Conservation (phyloP, 1,140 invertebrate species). For the Notospermus geniculatus region DNA sequence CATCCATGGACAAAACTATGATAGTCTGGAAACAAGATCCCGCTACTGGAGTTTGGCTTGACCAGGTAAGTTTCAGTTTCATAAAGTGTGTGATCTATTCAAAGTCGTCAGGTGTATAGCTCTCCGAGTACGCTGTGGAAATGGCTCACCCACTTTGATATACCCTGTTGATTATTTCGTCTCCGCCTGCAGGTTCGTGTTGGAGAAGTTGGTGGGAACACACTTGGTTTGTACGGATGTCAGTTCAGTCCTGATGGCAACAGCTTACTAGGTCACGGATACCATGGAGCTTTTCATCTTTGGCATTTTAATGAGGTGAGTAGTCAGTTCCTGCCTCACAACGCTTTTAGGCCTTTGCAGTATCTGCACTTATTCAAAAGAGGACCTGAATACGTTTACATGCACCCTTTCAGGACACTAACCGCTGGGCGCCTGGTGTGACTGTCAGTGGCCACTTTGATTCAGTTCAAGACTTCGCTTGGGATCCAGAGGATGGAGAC, state of each 20-base stretch:
- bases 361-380: no score
- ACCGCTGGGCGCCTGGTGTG: constrained; percentile 70
- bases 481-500: constrained; percentile 73
- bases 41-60: constrained; percentile 73
- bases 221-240: constrained; percentile 86
- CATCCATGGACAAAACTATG: constrained; percentile 91
- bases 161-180: neutral
- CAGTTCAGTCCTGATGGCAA: constrained; percentile 71
- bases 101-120: no score
- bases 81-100: no score
- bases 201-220: constrained; percentile 85
- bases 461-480: constrained; percentile 78
- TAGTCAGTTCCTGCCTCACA: no score
- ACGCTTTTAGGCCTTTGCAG: no score
- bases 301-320: constrained; percentile 69
- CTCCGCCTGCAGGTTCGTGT: constrained; percentile 63
- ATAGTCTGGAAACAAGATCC: constrained; percentile 79
- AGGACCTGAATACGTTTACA: no score
- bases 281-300: constrained; percentile 90
- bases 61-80: constrained; percentile 63
- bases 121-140: no score
- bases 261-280: constrained; percentile 80
- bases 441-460: constrained; percentile 83
- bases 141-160: neutral
- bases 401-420: constrained; percentile 28